phyloP scores from a whole-genome alignment of 2,113 vertebrate genomes.

The Cygnus buccinator region DNA sequence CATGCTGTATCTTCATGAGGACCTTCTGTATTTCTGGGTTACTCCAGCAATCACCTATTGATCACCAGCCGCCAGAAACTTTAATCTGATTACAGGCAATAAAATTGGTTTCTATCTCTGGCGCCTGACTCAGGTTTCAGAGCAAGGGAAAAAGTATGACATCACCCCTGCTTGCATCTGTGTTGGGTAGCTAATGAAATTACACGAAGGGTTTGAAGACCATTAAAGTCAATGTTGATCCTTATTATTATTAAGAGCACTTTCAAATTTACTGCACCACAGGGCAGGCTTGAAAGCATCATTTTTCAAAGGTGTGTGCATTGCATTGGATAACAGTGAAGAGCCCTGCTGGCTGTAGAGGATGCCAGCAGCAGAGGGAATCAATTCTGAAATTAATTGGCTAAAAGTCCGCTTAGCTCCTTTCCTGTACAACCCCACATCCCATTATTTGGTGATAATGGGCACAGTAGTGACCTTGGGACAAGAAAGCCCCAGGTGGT shows the following conservation, averaged over 20 bases:
- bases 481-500: neutral
- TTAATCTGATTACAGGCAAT: conserved; percentile 80
- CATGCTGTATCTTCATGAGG: neutral
- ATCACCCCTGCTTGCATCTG: conserved; percentile 82
- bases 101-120: conserved; percentile 82
- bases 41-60: conserved; percentile 65
- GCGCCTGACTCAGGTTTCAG: conserved; percentile 82
- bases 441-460: conserved; percentile 50
- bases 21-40: conserved; percentile 65
- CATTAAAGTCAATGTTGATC: conserved; percentile 87
- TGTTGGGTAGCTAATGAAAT: conserved; percentile 83
- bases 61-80: conserved; percentile 74
- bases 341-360: conserved; percentile 19
- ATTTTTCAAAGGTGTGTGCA: conserved; percentile 81
- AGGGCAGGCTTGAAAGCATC: conserved; percentile 78
- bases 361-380: conserved; percentile 23
- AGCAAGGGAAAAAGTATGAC: conserved; percentile 80
- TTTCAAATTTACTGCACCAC: conserved; percentile 83
- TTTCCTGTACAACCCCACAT: conserved; percentile 1
- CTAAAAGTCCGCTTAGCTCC: neutral
- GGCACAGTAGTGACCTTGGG: neutral
- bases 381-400: conserved; percentile 63
- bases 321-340: conserved; percentile 50
- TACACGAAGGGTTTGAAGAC: conserved; percentile 79
- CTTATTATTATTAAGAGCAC: conserved; percentile 85